These are phyloP conservation scores for Atopsyche davidsoni DNA, from an alignment of 1,140 invertebrate genomes.

Conservation along the genomic window DNA sequence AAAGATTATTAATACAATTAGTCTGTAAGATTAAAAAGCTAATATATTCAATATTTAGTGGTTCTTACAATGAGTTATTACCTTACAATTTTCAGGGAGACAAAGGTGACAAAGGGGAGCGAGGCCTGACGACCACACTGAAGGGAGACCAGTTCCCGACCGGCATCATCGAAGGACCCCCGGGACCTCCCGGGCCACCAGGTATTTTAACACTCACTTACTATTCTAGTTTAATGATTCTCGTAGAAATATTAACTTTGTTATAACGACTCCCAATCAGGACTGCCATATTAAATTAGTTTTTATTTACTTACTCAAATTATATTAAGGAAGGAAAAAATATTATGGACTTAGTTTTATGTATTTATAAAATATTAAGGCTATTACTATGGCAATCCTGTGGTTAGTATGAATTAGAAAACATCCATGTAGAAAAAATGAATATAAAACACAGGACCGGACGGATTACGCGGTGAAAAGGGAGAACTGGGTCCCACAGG, in stretches of 20 bases:
- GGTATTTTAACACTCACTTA: conserved; percentile 52
- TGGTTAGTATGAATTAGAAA: too few species aligned
- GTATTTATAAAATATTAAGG: too few species aligned
- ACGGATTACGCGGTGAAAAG: conserved; percentile 70
- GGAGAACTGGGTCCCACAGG: conserved; percentile 68
- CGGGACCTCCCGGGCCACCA: conserved; percentile 84
- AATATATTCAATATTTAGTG: too few species aligned
- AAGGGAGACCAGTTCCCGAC: conserved; percentile 85
- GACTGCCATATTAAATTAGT: neutral
- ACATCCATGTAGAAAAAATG: too few species aligned
- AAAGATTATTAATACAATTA: too few species aligned
- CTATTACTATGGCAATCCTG: too few species aligned
- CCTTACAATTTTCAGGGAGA: conserved; percentile 70
- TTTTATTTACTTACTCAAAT: too few species aligned
- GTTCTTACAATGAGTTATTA: neutral
- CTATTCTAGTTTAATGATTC: neutral
- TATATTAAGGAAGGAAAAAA: too few species aligned
- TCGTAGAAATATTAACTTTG: neutral
- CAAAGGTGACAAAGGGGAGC: conserved; percentile 83
- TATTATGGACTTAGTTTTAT: too few species aligned
- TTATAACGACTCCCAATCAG: neutral
- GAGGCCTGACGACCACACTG: conserved; percentile 81
- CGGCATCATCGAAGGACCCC: conserved; percentile 88
- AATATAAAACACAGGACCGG: conserved; percentile 46
- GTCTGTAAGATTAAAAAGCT: too few species aligned